Evolutionary conservation across 2,797 vertebrate species (phyloP).

Genomic region (Mionectes olivaceus): DNA sequence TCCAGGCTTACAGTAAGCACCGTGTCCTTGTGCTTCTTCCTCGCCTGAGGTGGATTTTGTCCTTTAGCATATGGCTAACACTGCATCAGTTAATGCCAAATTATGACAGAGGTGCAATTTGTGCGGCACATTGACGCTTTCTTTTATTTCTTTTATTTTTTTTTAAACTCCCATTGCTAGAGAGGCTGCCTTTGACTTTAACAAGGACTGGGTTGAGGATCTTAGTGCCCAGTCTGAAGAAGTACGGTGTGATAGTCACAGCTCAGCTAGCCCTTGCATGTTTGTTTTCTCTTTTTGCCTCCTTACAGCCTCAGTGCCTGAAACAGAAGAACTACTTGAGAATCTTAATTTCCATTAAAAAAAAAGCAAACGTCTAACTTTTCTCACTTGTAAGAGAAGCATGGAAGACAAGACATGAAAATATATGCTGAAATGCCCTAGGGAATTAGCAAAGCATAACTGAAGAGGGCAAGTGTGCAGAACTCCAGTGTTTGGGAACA

Average conservation of each 20-base stretch:
- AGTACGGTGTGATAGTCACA: not conserved
- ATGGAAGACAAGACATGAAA: not conserved
- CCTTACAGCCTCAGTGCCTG: not conserved
- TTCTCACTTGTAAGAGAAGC: not conserved
- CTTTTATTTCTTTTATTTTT: not conserved
- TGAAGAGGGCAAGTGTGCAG: not conserved
- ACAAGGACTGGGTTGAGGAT: not conserved
- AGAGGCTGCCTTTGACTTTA: not conserved
- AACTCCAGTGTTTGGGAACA: not conserved
- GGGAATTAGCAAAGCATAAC: not conserved
- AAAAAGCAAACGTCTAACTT: not conserved
- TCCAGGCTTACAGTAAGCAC: not conserved
- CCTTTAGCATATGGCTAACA: not conserved
- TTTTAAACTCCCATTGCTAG: not conserved
- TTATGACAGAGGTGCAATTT: not conserved
- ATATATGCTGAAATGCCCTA: not conserved
- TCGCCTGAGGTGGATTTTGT: not conserved
- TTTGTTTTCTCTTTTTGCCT: not conserved
- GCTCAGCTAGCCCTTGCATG: not conserved
- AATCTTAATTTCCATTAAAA: slow-evolving; percentile 18
- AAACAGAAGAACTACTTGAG: not conserved
- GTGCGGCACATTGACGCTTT: not conserved
- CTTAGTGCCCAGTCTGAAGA: not conserved
- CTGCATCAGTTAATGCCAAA: not conserved
- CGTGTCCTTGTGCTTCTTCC: not conserved